Conservation (phyloP, 2,113 vertebrate genomes). For the Copsychus sechellarum region DNA sequence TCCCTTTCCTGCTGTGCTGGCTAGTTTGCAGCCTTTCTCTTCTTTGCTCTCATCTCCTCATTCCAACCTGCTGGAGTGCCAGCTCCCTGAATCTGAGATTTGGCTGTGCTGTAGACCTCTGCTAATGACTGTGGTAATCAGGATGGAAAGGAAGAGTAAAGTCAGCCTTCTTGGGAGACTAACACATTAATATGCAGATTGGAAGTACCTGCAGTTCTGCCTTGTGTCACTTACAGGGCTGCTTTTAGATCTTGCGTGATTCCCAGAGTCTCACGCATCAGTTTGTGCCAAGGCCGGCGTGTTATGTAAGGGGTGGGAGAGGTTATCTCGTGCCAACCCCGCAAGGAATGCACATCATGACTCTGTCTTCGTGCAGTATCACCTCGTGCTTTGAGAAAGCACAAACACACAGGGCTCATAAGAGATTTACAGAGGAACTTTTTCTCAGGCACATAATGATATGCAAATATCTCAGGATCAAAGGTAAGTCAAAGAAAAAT, state of each 20-base stretch:
- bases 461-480: conserved; percentile 67
- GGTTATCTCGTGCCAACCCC: background rate
- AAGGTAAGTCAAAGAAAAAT: conserved; percentile 62
- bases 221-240: background rate
- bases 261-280: background rate
- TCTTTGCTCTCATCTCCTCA: background rate
- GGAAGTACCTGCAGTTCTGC: background rate
- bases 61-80: background rate
- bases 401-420: background rate
- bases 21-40: background rate
- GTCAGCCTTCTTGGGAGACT: background rate
- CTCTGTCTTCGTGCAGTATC: background rate
- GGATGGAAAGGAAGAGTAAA: background rate
- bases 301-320: background rate
- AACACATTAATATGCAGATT: background rate
- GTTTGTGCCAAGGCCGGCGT: background rate
- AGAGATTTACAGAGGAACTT: background rate
- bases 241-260: background rate
- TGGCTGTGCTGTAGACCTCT: background rate
- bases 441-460: background rate
- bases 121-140: background rate
- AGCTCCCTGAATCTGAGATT: background rate
- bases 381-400: background rate
- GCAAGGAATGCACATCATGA: background rate
- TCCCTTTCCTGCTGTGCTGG: background rate